Evolutionary conservation across 2,797 vertebrate species (phyloP).

Genomic region (Paguma larvata): DNA sequence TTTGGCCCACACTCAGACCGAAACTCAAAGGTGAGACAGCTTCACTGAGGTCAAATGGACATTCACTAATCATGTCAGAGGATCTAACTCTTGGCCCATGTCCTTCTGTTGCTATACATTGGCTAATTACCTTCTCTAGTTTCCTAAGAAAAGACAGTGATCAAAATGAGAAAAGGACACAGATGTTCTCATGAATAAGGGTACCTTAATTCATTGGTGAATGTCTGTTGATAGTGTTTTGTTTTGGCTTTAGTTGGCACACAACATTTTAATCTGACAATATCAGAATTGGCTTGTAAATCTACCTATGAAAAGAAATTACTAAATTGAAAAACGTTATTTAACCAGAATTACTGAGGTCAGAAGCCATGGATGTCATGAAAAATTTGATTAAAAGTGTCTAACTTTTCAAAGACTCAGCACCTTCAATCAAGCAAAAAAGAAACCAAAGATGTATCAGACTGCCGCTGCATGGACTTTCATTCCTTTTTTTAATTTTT

Average conservation of each 20-base stretch:
- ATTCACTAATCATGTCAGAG: not conserved
- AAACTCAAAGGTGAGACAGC: not conserved
- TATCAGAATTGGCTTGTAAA: conserved; percentile 17
- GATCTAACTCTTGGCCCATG: not conserved
- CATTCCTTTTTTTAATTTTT: conserved; percentile 68
- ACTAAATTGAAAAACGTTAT: not conserved
- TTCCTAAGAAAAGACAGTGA: not conserved
- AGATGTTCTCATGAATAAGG: not conserved
- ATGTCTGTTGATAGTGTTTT: not conserved
- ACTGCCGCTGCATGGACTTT: conserved; percentile 23
- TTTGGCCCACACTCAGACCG: not conserved
- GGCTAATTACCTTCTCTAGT: conserved; percentile 34
- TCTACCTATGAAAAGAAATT: conserved; percentile 10
- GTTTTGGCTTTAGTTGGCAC: not conserved
- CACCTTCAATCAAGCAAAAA: conserved; percentile 4
- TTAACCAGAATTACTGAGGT: conserved; percentile 41
- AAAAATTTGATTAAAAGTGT: conserved; percentile 31
- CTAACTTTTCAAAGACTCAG: conserved; percentile 65
- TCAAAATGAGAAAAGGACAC: not conserved
- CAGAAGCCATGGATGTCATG: not conserved
- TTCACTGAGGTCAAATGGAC: not conserved
- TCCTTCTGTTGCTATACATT: conserved; percentile 5
- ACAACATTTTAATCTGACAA: not conserved
- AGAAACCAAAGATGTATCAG: conserved; percentile 43
- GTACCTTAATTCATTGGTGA: not conserved